Base-by-base conservation (phyloP, 2,113 vertebrate species). In the Heteronetta atricapilla region DNA sequence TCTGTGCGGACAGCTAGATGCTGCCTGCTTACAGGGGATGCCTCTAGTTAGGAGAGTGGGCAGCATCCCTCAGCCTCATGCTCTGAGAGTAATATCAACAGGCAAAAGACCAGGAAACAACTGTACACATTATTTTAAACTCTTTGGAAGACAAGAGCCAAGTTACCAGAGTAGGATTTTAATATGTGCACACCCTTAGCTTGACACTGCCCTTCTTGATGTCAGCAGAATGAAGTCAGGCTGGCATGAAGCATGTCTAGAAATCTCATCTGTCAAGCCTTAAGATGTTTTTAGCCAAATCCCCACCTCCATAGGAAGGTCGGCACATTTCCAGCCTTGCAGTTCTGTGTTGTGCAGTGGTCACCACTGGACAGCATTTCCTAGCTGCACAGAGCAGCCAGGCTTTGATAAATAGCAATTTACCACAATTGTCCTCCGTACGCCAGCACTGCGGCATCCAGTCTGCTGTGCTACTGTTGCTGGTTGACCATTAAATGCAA, bases 301-400 rank as follows among this genome's bases (percentile, higher is more conserved):
- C 55, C 76, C 68, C 75, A 36, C 76, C 18, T 48, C 42, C 38
- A 6, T 42, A 38, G 22, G 48, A 86, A 19, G 3, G 25, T 29
- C 1, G 1, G 38, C 64, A 72, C 3, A 2, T 78, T 60, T 75
- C 73, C 64, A 78, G 55, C 50, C 67, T 55, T n/a, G 59, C 67
- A 48, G 52, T 22, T 86, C n/a, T 34, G 22, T 25, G 1, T 7
- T 70, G 25, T 40, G 17, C 22, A 11, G 10, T 21, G 26, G 46
- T 3, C 1, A n/a, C 34, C 26, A 26, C 0, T 0, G 22, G 18
- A 12, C 23, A 69, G 59, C 13, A 0, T 74, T 74, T 83, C 69
- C 53, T 70, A 86, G 59, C 55, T 70, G 11, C 25, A 10, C 23
- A 3, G 9, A 66, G 36, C 3, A 62, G 70, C 33, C 53, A 82